Conservation (phyloP, 2,888 invertebrate genomes). For the Philonicus albiceps region DNA sequence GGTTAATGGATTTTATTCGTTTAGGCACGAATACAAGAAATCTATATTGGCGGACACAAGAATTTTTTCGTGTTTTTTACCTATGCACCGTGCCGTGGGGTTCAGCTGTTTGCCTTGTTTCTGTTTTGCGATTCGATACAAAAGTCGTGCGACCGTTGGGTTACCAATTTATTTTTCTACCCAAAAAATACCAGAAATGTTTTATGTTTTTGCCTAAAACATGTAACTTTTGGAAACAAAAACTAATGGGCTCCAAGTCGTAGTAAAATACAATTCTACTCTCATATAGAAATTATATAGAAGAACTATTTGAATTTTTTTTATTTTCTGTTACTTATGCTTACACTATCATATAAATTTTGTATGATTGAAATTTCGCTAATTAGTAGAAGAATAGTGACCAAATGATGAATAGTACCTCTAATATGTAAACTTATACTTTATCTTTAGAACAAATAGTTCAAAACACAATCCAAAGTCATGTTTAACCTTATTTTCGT, state of each 20-base stretch:
- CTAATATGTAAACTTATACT: no score
- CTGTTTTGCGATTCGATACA: not conserved
- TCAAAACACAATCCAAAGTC: no score
- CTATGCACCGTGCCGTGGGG: not conserved
- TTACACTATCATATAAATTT: no score
- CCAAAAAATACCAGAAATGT: not conserved
- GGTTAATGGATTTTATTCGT: slow-evolving; percentile 36
- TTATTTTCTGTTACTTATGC: no score
- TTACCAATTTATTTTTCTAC: not conserved
- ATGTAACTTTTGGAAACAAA: not conserved
- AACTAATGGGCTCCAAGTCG: not conserved
- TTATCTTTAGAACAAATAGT: no score
- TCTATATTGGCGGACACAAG: not conserved
- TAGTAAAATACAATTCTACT: no score
- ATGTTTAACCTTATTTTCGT: no score
- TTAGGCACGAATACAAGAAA: slow-evolving; percentile 17
- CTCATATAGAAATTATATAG: no score
- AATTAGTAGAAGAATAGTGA: no score
- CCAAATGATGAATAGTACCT: no score
- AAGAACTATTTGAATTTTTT: no score
- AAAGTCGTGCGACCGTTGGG: not conserved
- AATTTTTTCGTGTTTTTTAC: not conserved
- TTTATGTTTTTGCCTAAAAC: not conserved
- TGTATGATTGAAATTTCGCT: no score
- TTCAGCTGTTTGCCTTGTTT: not conserved